Evolutionary conservation across 2,888 invertebrate species (phyloP).

Genomic region (Opisthograptis luteolata): DNA sequence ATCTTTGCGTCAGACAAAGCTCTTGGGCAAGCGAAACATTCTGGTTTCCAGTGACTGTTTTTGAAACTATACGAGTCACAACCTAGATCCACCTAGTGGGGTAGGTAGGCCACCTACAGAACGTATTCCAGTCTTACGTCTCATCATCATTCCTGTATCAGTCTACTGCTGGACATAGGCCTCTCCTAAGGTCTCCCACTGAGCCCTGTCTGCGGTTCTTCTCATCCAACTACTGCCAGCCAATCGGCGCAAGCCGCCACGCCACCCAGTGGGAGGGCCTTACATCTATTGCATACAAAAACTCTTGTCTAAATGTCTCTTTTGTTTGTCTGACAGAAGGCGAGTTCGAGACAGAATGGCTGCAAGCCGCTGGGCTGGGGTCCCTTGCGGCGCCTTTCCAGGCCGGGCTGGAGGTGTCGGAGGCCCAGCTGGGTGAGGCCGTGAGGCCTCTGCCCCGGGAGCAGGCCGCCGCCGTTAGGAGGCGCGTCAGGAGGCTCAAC

Average conservation of each 20-base stretch:
- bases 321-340: constrained; percentile 82
- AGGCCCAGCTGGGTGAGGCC: constrained; percentile 86
- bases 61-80: neutral
- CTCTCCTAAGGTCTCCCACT: too few species aligned
- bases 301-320: neutral
- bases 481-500: constrained; percentile 90
- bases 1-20: constrained; percentile 10
- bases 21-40: constrained; percentile 10
- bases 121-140: too few species aligned
- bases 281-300: too few species aligned
- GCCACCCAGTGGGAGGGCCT: too few species aligned
- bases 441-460: constrained; percentile 86
- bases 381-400: constrained; percentile 89
- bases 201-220: too few species aligned
- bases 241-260: too few species aligned
- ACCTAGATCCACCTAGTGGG: neutral
- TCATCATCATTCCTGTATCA: too few species aligned
- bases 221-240: too few species aligned
- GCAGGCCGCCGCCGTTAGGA: constrained; percentile 91
- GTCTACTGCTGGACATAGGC: too few species aligned
- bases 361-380: constrained; percentile 88
- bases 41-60: constrained; percentile 8
- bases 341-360: constrained; percentile 91
- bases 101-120: too few species aligned
- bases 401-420: constrained; percentile 87